Evolutionary conservation across 2,888 invertebrate species (phyloP), one percentile per base, ranked within the genome.

Genomic region (Apamea sordens): DNA sequence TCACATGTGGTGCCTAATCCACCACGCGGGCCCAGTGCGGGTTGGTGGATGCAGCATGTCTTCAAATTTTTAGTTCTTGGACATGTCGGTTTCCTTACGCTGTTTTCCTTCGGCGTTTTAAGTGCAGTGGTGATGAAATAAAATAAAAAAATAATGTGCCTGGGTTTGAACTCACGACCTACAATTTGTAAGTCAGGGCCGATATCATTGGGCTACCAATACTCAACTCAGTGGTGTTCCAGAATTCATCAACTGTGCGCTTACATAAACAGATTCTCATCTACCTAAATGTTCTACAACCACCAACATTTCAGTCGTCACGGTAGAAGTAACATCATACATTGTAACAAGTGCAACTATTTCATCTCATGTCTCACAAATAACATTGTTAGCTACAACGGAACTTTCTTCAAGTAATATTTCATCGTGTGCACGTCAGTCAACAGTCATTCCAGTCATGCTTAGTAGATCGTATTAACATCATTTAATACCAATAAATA

Each of bases 361-460:
- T 68, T 68, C 68, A 65, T 74, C 64, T 77, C 47, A 7, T 61
- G 24, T 28, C 68, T 56, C 36, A 41, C 15, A 67, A 73, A 44
- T 18, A 47, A 71, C 63, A 41, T 59, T 47, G 41, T n/a, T 41
- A 0, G 10, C 18, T 59, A 10, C 28, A 88, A 77, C 85, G 83
- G 88, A 89, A 88, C 83, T 84, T 78, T 79, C 65, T 88, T 78
- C 70, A 71, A 85, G 80, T 76, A 77, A 81, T 88, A 76, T 76
- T 80, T 85, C 50, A 80, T 87, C 73, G 56, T 77, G 89, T 90
- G 90, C 88, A 81, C 86, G 89, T 91, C 89, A 83, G 78, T 83
- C 77, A 87, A 85, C 85, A 90, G 91, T 92, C 90, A 87, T 86
- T 89, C 88, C 79, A 85, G 90, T 91, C 91, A 91, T 91, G 92